Percentiles rank a stretch among this genome's conserved stretches.
Evolutionary conservation across 2,113 vertebrate genomes (phyloP).

Genomic region (Heterotis niloticus): DNA sequence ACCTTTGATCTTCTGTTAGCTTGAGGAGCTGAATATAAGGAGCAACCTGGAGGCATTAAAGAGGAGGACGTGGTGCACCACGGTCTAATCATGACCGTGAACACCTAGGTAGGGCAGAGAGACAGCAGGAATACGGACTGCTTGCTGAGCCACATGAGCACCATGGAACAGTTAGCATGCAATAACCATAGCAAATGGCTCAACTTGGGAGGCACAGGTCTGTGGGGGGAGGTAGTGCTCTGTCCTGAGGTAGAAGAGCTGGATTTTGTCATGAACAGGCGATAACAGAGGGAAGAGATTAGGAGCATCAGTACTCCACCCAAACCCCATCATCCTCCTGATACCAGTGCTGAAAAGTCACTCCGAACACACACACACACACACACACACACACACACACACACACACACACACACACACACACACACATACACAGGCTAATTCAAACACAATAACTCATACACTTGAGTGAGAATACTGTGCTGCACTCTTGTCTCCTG

Average conservation of each 20-base stretch:
- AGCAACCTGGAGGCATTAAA: too few relatives aligned
- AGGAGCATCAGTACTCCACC: conserved; percentile 49
- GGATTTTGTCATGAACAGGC: conserved; percentile 54
- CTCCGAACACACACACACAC: neutral
- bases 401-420: too few relatives aligned
- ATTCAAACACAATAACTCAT: neutral
- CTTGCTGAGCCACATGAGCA: conserved; percentile 61
- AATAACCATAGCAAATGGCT: conserved; percentile 83
- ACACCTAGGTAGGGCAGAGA: conserved; percentile 34
- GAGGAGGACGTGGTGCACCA: too few relatives aligned
- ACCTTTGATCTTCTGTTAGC: neutral
- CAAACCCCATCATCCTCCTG: conserved; percentile 41
- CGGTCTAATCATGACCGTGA: conserved; percentile 35
- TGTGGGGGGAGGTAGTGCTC: neutral
- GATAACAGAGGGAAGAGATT: conserved; percentile 56
- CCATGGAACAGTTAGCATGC: conserved; percentile 73
- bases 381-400: too few relatives aligned
- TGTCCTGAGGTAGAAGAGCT: conserved; percentile 36
- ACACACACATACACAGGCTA: too few relatives aligned
- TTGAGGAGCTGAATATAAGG: too few relatives aligned
- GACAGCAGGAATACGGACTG: conserved; percentile 45
- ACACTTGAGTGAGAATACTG: neutral
- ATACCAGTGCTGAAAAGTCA: conserved; percentile 38
- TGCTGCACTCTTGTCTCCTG: neutral
- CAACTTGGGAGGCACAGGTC: neutral